Evolutionary conservation across 2,888 invertebrate species (phyloP), one percentile per base, ranked within the genome.

Genomic region (Sylvicola fuscatus): DNA sequence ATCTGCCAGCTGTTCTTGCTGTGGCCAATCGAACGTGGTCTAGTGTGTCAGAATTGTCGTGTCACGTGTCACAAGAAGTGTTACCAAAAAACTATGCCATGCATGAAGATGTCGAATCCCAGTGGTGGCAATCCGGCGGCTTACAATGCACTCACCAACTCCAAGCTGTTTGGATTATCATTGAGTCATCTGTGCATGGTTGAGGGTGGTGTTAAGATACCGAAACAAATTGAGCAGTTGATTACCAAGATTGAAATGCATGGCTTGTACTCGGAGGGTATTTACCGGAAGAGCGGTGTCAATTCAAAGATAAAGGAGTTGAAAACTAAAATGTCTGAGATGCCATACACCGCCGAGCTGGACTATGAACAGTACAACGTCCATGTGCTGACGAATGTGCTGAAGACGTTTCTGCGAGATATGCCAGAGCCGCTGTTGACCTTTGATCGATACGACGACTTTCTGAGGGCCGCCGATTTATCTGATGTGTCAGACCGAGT

Each of bases 51-150:
- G 50, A 69, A 67, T 16, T 95, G 93, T 61, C 86, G 82, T 56
- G 66, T 90, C 45, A 89, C 87, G 2, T 86, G 89, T 50, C 93
- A 95, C 61, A 90, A 87, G 58, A 92, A 89, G 59, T 93, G 93
- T 57, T 83, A 84, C 52, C 68, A 66, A 43, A 82, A 78, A 62
- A 76, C 82, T 8, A 57, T 62, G 10, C 41, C 45, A 14, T 93
- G 93, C 57, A 83, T 83, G 52, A 68, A 66, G 43, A 81, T 77
- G 61, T 77, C 82, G 12, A 41, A 43, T 15, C 44, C 45, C 28
- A 42, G 42, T 14, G 37, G 44, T 36, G 40, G 42, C 30, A 37
- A 42, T 36, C 46, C 45, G 32, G 39, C 42, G 14, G 38, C 42
- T 13, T 46, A 47, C 27, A 43, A 39, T 35, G 36, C 39, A 34